Percentiles rank a stretch among this genome's conserved stretches.
Evolutionary conservation across 2,888 invertebrate genomes (phyloP).

Genomic region (Phania funesta): DNA sequence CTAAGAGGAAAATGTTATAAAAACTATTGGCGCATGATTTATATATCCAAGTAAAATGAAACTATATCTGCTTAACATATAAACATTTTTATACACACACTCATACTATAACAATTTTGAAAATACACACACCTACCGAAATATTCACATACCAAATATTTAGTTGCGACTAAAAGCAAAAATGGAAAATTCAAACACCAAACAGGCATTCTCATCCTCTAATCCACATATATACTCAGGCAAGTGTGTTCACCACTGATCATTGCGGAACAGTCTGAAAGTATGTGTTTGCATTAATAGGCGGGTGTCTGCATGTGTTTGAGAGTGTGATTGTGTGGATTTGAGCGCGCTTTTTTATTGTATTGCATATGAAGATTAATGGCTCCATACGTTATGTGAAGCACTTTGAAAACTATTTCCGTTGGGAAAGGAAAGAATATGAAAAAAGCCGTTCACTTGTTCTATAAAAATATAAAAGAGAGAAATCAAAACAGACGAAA

Average conservation of each 20-base stretch:
- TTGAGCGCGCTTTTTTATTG: neutral
- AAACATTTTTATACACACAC: slow-evolving; percentile 54
- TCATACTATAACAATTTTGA: neutral
- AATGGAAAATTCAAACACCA: neutral
- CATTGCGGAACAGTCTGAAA: neutral
- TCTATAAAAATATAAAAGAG: neutral
- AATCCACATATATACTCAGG: neutral
- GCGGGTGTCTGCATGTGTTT: neutral
- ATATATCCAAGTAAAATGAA: slow-evolving; percentile 54
- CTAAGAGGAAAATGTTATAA: slow-evolving; percentile 58
- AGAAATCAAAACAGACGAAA: neutral
- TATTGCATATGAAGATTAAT: slow-evolving; percentile 51
- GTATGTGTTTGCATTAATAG: neutral
- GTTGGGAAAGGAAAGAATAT: slow-evolving; percentile 33
- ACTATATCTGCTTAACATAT: slow-evolving; percentile 60
- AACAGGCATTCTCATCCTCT: neutral
- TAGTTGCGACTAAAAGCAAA: neutral
- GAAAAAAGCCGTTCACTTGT: slow-evolving; percentile 3
- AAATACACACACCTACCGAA: neutral
- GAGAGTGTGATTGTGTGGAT: neutral
- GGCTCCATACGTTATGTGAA: slow-evolving; percentile 45
- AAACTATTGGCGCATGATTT: slow-evolving; percentile 66
- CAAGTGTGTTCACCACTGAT: neutral
- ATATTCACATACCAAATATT: neutral
- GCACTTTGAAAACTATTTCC: slow-evolving; percentile 64